Conservation (phyloP, 2,113 vertebrate species). For the Cygnus atratus region DNA sequence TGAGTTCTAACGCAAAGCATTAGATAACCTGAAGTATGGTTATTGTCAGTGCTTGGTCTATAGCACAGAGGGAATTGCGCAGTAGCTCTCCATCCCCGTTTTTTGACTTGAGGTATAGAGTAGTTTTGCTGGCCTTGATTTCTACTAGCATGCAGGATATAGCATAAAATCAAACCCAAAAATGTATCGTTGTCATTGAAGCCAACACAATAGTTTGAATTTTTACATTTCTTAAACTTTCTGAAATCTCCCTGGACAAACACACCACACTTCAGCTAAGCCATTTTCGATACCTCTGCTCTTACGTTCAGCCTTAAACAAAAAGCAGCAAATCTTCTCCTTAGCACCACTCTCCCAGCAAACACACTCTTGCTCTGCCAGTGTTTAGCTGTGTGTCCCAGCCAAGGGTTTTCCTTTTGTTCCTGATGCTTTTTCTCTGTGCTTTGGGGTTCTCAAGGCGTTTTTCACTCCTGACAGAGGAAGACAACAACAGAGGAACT, state of each 20-base stretch:
- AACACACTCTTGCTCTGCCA: background rate
- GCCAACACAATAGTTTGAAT: background rate
- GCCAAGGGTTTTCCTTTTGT: background rate
- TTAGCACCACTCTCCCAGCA: background rate
- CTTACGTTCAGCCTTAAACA: background rate
- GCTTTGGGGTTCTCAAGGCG: background rate
- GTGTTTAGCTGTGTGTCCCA: background rate
- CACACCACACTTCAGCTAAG: rapidly evolving
- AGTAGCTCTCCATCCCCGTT: background rate
- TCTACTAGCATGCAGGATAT: background rate
- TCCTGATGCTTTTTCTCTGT: rapidly evolving
- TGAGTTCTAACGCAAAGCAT: background rate
- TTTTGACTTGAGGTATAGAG: background rate
- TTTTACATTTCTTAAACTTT: background rate
- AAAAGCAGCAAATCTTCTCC: background rate
- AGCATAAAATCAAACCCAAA: background rate
- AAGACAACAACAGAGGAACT: background rate
- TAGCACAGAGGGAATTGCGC: background rate
- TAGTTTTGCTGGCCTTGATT: background rate
- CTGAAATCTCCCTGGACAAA: background rate
- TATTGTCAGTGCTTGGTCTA: rapidly evolving
- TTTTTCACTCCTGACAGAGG: background rate
- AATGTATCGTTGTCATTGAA: background rate
- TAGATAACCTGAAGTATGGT: background rate
- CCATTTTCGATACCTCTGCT: background rate